Evolutionary conservation across 2,113 vertebrate genomes (phyloP), one percentile per base, ranked within the genome.

Genomic region (Antechinus flavipes): DNA sequence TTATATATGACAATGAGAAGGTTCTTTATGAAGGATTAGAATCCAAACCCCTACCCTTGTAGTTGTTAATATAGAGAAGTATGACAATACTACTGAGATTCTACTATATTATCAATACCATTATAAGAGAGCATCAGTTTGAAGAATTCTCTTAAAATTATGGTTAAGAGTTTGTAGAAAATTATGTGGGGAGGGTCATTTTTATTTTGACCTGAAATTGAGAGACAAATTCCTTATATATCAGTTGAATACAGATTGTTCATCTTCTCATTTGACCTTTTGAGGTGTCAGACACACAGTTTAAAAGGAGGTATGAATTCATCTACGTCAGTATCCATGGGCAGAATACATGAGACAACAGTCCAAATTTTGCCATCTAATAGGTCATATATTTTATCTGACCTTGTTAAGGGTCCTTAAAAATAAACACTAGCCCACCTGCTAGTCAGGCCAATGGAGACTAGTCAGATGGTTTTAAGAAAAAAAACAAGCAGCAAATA

Each of bases 311-410:
- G 52, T 0, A 91, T 46, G 24, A 91, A 30, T 90, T 2, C 52
- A 46, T 19, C 53, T 24, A 50, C 16, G n/a, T 58, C 30, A 42
- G 26, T 25, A 26, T 24, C 68, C 2, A 0, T 0, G 0, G 5
- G 0, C 1, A 35, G 23, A 56, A 0, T 35, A 58, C n/a, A 24
- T 1, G 5, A 10, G 9, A n/a, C 11, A 47, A 2, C 2, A 2
- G 0, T 24, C 58, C n/a, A n/a, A 42, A 5, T 23, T 0, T 19
- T 2, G 24, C 11, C 27, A 1, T 8, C 35, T 14, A 3, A 1
- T 5, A n/a, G 46, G 55, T 0, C 8, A 49, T 90, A 50, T 0
- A 1, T 3, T 23, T 8, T 76, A 30, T 27, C 42, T 22, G 24
- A 19, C 27, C 53, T 6, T 27, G 46, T 90, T 23, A 91, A 30